Base-by-base conservation (phyloP, 2,113 vertebrate species). In the Uropsilus gracilis region DNA sequence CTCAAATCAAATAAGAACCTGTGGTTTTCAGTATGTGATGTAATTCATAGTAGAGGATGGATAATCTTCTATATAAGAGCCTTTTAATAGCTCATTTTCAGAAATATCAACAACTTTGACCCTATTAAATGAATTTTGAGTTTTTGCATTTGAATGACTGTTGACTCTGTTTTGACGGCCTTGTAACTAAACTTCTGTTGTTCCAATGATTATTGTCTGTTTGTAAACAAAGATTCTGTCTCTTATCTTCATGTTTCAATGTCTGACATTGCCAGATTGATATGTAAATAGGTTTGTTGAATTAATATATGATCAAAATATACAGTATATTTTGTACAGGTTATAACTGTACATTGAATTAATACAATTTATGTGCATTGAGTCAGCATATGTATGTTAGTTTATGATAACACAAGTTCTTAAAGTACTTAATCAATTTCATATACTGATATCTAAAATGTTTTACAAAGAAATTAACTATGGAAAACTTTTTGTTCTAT, bases 1-100 rank as follows among this genome's bases (percentile, higher is more conserved):
- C 84, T 95, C 28, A 93, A 8, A 69, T 82, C 64, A 95, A 92
- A 93, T 92, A 81, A 95, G 69, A 92, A 94, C 3, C 22, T 50
- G 34, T 81, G 86, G 5, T 90, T 80, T 75, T 86, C 66, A 88
- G n/a, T 53, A 80, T 82, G 57, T 71, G 13, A 61, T 95, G 6
- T 75, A 53, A 66, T 32, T 93, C 28, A 42, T 39, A 91, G 66
- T 32, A 39, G 37, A 95, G 72, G 26, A 86, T 61, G 28, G 10
- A 73, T 64, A 50, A 68, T 88, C 11, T 50, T 85, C 9, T 91
- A 8, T 20, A 7, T 69, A 72, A 59, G 34, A 82, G 46, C 12
- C 28, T 84, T 86, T 82, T 82, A 59, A 14, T 44, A 3, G 66
- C 26, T 9, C 0, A 1, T 20, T 86, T 83, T 82, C 34, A 71